Percentiles rank a stretch among this genome's conserved stretches.
Conservation (phyloP, 2,797 vertebrate species). For the Smutsia gigantea region DNA sequence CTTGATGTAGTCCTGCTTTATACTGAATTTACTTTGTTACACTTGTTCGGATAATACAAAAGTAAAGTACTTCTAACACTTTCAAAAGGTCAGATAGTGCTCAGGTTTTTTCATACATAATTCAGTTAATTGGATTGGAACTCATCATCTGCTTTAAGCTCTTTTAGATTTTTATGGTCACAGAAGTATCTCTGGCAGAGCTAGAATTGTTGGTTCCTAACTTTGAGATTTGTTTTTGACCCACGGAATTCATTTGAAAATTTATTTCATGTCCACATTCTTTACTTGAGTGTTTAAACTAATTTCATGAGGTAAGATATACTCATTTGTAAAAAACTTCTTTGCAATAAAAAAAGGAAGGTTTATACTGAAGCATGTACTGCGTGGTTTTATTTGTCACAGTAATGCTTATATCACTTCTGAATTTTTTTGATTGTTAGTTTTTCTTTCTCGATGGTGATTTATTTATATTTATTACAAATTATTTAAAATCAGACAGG, state of each 20-base stretch:
- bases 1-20: background rate
- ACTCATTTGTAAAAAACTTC: background rate
- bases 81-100: background rate
- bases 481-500: constrained; percentile 39
- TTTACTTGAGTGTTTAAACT: constrained; percentile 3
- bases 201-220: constrained; percentile 9
- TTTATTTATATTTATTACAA: constrained; percentile 16
- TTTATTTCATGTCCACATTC: background rate
- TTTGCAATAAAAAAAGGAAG: background rate
- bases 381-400: constrained; percentile 48
- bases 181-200: background rate
- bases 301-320: background rate
- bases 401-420: background rate
- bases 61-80: background rate
- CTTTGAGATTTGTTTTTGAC: background rate
- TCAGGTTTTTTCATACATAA: background rate
- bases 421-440: background rate
- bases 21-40: background rate
- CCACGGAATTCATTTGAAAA: background rate
- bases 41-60: background rate
- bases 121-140: background rate
- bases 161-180: background rate
- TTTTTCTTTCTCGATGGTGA: background rate
- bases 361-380: background rate
- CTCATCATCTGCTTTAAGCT: background rate